These are phyloP conservation scores for Phortica variegata DNA, from an alignment of 1,140 invertebrate species.

Conservation along the genomic window DNA sequence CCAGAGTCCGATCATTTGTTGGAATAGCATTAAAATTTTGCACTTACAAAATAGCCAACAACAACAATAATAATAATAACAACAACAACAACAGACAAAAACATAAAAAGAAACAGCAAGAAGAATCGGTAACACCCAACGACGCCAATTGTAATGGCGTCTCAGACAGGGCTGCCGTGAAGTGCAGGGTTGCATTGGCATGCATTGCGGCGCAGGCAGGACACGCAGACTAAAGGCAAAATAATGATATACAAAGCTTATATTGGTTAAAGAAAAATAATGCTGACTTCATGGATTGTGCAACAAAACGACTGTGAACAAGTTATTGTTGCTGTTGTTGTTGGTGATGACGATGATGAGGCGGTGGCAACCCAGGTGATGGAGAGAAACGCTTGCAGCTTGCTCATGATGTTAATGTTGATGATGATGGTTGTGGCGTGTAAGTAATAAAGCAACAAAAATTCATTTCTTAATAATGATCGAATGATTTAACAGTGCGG, in stretches of 20 bases:
- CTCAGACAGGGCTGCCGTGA: no score
- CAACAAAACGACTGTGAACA: no score
- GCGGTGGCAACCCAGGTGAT: no score
- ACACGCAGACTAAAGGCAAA: no score
- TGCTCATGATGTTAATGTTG: conserved; percentile 20
- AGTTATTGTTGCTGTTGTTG: no score
- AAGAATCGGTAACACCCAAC: conserved; percentile 4
- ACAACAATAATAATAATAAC: conserved; percentile 16
- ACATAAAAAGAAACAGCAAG: conserved; percentile 11
- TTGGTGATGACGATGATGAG: no score
- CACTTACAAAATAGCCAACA: conserved; percentile 3
- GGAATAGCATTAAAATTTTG: conserved; percentile 8
- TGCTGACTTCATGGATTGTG: no score
- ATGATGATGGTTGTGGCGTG: conserved; percentile 14
- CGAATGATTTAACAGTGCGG: conserved; percentile 1
- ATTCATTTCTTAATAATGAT: conserved; percentile 52
- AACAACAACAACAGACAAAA: conserved; percentile 1
- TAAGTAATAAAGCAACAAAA: conserved; percentile 50
- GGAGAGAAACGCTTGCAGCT: conserved; percentile 10
- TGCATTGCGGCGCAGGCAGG: no score
- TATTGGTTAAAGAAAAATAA: no score
- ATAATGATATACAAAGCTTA: no score
- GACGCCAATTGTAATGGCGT: no score
- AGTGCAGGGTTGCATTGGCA: no score
- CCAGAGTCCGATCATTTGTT: conserved; percentile 13